A percentile compares a stretch with the other conserved stretches of the same genome.
Evolutionary conservation across 2,113 vertebrate genomes (phyloP).

Genomic region (Cariama cristata): DNA sequence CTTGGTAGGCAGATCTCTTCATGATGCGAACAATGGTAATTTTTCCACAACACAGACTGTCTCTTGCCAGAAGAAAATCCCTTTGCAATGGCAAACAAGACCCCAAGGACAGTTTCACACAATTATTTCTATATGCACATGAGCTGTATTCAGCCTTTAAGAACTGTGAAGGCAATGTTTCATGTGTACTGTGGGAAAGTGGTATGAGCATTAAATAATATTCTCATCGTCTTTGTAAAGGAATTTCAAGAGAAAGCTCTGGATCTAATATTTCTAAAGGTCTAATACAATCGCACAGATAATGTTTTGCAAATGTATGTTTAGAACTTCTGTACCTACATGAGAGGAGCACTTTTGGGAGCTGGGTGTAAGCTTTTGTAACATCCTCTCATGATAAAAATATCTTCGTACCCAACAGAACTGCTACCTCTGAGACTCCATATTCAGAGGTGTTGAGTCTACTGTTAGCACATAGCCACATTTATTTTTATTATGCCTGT

Average conservation of each 20-base stretch:
- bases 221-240: neutral
- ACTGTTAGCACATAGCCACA: neutral
- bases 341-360: neutral
- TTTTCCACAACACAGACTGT: neutral
- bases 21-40: neutral
- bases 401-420: neutral
- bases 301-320: neutral
- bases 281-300: neutral
- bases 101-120: neutral
- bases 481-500: constrained; percentile 47
- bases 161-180: neutral
- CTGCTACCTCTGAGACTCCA: neutral
- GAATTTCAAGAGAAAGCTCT: neutral
- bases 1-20: neutral
- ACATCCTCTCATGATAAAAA: constrained; percentile 36
- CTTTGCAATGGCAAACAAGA: neutral
- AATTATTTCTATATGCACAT: neutral
- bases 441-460: constrained; percentile 39
- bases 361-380: neutral
- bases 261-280: neutral
- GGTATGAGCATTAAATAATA: neutral
- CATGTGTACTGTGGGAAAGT: neutral
- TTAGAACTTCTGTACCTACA: neutral
- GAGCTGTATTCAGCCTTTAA: neutral
- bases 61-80: neutral